phyloP scores from a whole-genome alignment of 2,113 vertebrate genomes.

The Myotis yumanensis region DNA sequence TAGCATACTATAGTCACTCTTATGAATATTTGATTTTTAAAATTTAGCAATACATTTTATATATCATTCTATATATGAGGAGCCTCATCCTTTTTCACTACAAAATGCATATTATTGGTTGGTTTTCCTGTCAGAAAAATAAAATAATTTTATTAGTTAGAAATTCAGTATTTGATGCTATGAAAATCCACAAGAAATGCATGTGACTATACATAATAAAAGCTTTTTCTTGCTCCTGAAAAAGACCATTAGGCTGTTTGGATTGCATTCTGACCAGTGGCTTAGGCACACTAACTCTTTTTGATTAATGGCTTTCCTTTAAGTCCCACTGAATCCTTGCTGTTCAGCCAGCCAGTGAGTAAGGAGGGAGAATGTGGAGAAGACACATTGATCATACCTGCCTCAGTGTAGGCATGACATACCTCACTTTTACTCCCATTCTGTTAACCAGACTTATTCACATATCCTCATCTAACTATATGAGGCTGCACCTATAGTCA shows the following conservation, averaged over 20 bases:
- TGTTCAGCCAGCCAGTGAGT: neutral
- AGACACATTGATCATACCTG: neutral
- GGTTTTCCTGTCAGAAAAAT: constrained; percentile 15
- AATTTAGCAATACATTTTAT: neutral
- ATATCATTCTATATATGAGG: neutral
- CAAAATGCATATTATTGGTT: constrained; percentile 10
- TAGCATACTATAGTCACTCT: neutral
- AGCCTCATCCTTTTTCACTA: neutral
- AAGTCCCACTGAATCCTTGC: neutral
- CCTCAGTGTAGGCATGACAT: neutral
- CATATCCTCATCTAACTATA: neutral
- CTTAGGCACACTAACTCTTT: neutral
- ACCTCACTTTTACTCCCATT: neutral
- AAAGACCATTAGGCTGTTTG: neutral
- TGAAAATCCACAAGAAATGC: neutral
- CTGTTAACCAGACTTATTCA: neutral
- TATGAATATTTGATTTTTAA: neutral
- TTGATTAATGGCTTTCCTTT: neutral
- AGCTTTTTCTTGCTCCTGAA: neutral
- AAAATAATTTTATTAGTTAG: neutral
- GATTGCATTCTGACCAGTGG: neutral
- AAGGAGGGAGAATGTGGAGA: neutral
- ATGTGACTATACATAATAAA: neutral
- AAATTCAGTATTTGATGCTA: constrained; percentile 8
- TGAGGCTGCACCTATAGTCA: neutral